A percentile compares a stretch with the other conserved stretches of the same genome.
Evolutionary conservation across 2,797 vertebrate species (phyloP).

Genomic region (Cryptoprocta ferox): DNA sequence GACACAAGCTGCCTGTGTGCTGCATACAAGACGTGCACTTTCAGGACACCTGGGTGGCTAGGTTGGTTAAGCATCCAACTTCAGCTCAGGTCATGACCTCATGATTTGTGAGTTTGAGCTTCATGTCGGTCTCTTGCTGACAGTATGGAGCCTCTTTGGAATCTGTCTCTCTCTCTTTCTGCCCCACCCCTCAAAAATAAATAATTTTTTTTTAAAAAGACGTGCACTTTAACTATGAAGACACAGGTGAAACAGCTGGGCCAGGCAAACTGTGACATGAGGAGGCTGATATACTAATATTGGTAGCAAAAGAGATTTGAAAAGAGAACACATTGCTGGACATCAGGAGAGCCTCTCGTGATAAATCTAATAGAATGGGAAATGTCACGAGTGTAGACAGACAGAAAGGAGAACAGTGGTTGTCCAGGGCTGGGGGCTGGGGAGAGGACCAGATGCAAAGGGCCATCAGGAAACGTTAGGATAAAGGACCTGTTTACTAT

Average conservation of each 20-base stretch:
- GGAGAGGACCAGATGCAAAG: background rate
- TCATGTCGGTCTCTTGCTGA: no score
- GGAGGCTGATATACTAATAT: background rate
- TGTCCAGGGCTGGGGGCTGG: background rate
- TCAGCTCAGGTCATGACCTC: no score
- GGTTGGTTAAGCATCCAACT: no score
- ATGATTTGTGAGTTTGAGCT: no score
- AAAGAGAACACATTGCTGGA: background rate
- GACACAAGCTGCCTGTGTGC: background rate
- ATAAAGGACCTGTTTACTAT: background rate
- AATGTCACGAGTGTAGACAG: background rate
- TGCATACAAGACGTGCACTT: background rate
- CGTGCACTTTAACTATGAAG: accelerated
- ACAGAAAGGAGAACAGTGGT: background rate
- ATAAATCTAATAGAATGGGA: background rate
- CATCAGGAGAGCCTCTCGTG: background rate
- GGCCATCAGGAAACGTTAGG: background rate
- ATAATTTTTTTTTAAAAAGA: no score
- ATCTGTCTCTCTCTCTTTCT: no score
- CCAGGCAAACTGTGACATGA: background rate
- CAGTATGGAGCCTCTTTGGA: no score
- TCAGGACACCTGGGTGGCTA: no score
- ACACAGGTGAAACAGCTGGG: background rate
- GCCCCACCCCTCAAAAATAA: no score
- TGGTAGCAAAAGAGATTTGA: background rate